Evolutionary conservation across 2,797 vertebrate genomes (phyloP).

Genomic region (Oreortyx pictus): DNA sequence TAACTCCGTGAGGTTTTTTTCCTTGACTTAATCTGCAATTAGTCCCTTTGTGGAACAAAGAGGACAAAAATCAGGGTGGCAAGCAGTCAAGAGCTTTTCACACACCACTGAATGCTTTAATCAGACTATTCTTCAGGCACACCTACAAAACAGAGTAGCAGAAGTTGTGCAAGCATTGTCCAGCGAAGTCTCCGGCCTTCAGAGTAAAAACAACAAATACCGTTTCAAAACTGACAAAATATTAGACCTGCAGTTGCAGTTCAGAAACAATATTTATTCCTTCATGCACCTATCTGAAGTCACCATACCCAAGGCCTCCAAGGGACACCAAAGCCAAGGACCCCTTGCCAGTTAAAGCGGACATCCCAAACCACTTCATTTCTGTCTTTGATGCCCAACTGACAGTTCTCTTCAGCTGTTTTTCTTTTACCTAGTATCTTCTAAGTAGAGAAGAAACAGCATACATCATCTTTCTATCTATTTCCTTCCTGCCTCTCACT

Average conservation of each 20-base stretch:
- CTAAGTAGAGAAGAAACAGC: background rate
- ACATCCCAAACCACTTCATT: background rate
- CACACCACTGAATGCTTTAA: background rate
- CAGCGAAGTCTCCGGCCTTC: background rate
- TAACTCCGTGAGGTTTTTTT: background rate
- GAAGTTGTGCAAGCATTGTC: background rate
- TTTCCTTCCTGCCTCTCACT: background rate
- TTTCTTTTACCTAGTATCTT: background rate
- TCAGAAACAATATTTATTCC: background rate
- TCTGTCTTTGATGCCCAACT: background rate
- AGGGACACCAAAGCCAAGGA: background rate
- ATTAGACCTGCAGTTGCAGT: background rate
- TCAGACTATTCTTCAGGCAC: background rate
- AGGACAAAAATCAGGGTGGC: background rate
- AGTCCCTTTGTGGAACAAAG: background rate
- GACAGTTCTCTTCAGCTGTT: background rate
- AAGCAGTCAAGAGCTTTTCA: background rate
- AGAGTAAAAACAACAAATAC: background rate
- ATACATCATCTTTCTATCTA: background rate
- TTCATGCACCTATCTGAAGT: background rate
- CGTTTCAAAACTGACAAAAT: background rate
- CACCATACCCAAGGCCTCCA: background rate
- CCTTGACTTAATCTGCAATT: background rate
- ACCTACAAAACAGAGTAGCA: background rate
- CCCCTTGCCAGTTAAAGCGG: background rate